These are phyloP conservation scores for Meriones psammophilus DNA, from an alignment of 2,797 vertebrate genomes.

Conservation along the genomic window DNA sequence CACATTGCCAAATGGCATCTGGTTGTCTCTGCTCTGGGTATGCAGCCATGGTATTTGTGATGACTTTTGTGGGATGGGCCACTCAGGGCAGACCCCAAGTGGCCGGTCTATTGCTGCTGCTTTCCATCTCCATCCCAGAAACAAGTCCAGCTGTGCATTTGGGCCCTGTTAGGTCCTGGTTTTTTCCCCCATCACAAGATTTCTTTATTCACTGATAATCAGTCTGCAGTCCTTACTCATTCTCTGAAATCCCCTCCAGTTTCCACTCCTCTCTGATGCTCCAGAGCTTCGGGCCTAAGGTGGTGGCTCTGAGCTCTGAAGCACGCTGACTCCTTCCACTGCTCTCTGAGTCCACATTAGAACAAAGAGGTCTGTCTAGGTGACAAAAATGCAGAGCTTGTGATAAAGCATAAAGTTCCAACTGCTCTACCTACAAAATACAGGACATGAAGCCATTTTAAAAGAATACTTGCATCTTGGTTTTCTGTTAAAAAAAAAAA, in stretches of 20 bases:
- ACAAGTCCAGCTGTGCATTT: not conserved
- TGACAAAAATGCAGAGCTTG: not conserved
- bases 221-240: not conserved
- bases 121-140: not conserved
- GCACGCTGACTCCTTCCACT: not conserved
- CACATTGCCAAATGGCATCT: not conserved
- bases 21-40: not conserved
- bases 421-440: not conserved
- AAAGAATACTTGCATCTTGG: not conserved
- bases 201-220: not conserved
- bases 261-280: not conserved
- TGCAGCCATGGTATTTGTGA: accelerated
- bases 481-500: not conserved
- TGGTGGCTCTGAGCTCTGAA: not conserved
- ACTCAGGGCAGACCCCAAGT: accelerated
- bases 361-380: not conserved
- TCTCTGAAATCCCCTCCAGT: not conserved
- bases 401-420: not conserved
- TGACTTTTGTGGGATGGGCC: not conserved
- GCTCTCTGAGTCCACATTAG: not conserved
- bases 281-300: not conserved
- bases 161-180: not conserved
- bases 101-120: no score
- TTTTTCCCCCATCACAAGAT: no score
- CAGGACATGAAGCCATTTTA: not conserved